These are phyloP conservation scores for Syngnathus rostellatus DNA, from an alignment of 2,797 vertebrate genomes.

Conservation along the genomic window DNA sequence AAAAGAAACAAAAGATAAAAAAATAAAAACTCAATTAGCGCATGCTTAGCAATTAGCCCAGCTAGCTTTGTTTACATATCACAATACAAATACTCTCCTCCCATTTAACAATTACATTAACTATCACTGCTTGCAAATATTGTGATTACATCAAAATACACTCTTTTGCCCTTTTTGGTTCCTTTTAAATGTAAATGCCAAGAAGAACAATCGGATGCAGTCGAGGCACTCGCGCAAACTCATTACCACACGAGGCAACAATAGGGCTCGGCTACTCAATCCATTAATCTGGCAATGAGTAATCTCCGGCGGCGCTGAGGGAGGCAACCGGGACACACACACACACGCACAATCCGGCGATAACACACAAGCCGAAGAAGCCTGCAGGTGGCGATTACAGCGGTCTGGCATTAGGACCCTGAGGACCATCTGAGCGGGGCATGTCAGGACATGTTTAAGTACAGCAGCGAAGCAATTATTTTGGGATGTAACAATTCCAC, in stretches of 20 bases:
- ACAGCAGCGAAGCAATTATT: not conserved
- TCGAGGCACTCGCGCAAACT: slow-evolving; percentile 27
- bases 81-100: too few relatives aligned
- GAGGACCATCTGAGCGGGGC: slow-evolving; percentile 36
- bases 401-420: slow-evolving; percentile 7
- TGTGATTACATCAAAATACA: too few relatives aligned
- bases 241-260: slow-evolving; percentile 43
- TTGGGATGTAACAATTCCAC: too few relatives aligned
- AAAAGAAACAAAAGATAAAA: slow-evolving; percentile 22
- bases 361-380: not conserved
- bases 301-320: slow-evolving; percentile 65
- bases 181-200: slow-evolving; percentile 2
- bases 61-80: too few relatives aligned
- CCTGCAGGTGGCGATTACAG: not conserved
- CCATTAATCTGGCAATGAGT: slow-evolving; percentile 70
- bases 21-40: not conserved
- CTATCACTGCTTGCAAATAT: too few relatives aligned
- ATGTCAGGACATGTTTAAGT: slow-evolving; percentile 50
- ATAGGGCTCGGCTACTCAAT: slow-evolving; percentile 60
- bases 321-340: slow-evolving; percentile 27
- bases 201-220: slow-evolving; percentile 28
- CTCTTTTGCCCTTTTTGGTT: too few relatives aligned
- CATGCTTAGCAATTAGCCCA: too few relatives aligned
- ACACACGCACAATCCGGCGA: not conserved
- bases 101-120: too few relatives aligned